These are phyloP conservation scores for Chaitophorus viminalis DNA, from an alignment of 2,888 invertebrate species.

Conservation along the genomic window DNA sequence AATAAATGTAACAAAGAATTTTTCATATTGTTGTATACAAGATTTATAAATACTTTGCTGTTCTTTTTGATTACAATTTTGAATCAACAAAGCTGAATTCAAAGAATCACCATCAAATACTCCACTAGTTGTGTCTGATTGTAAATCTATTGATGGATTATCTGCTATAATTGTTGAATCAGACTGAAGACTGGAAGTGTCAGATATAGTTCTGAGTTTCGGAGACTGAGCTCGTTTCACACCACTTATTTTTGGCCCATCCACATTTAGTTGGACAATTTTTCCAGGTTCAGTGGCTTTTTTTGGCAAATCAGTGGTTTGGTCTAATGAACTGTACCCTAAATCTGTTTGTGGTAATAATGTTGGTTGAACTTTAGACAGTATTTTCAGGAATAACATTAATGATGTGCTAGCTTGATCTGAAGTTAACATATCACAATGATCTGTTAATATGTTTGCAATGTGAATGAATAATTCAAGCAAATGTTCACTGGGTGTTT, in stretches of 20 bases:
- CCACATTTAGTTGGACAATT: constrained; percentile 59
- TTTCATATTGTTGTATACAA: constrained; percentile 72
- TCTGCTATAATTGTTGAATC: constrained; percentile 56
- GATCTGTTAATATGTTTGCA: constrained; percentile 72
- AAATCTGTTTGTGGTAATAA: constrained; percentile 63
- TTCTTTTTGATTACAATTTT: constrained; percentile 59
- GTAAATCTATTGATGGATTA: constrained; percentile 50
- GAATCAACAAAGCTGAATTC: constrained; percentile 38
- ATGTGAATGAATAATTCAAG: constrained; percentile 80
- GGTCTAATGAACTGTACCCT: constrained; percentile 53
- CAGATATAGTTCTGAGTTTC: constrained; percentile 33
- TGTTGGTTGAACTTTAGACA: constrained; percentile 78
- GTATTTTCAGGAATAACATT: constrained; percentile 77
- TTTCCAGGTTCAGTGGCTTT: constrained; percentile 63
- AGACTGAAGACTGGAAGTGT: constrained; percentile 53
- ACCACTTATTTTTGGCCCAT: constrained; percentile 46
- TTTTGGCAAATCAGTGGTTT: constrained; percentile 40
- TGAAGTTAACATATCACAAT: constrained; percentile 71
- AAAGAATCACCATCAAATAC: constrained; percentile 59
- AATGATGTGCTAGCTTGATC: constrained; percentile 75
- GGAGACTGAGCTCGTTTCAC: constrained; percentile 56
- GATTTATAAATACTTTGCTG: constrained; percentile 67
- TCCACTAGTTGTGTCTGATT: constrained; percentile 60
- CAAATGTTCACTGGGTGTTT: constrained; percentile 80
- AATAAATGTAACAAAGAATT: constrained; percentile 65